Evolutionary conservation across 1,140 invertebrate genomes (phyloP).

Genomic region (Musca vetustissima): DNA sequence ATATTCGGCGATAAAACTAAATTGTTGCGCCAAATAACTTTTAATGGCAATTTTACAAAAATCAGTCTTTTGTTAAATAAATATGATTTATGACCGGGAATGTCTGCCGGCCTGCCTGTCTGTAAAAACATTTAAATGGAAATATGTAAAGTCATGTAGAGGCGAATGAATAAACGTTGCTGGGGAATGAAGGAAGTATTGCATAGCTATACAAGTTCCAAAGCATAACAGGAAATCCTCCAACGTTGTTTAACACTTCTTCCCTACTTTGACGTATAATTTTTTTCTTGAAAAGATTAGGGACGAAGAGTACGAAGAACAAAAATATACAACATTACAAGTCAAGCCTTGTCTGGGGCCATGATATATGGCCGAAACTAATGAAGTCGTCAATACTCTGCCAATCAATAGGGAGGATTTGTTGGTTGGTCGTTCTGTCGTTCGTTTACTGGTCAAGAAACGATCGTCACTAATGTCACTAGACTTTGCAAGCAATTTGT

Average conservation of each 20-base stretch:
- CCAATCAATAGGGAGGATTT: background rate
- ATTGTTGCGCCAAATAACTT: conserved; percentile 18
- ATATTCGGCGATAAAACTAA: conserved; percentile 13
- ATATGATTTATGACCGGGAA: conserved; percentile 18
- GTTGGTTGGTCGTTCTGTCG: background rate
- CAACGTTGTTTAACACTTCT: too few relatives aligned
- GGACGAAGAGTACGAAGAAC: too few relatives aligned
- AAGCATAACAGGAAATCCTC: conserved; percentile 15
- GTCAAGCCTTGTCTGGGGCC: conserved; percentile 6
- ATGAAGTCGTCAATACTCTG: conserved; percentile 19
- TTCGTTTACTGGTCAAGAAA: background rate
- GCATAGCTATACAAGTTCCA: too few relatives aligned
- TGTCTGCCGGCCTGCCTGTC: too few relatives aligned
- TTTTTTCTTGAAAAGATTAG: too few relatives aligned
- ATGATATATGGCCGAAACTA: conserved; percentile 23
- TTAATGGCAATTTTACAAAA: conserved; percentile 18
- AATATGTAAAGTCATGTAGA: conserved; percentile 1
- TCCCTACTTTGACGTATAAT: too few relatives aligned
- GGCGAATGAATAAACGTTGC: background rate
- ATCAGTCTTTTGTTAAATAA: conserved; percentile 13
- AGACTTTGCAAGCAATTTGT: conserved; percentile 19
- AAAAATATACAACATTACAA: too few relatives aligned
- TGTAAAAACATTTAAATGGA: too few relatives aligned
- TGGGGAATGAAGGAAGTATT: too few relatives aligned
- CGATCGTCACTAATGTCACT: conserved; percentile 10